Base-by-base conservation (phyloP, 1,140 invertebrate species). In the Mycetomoellerius zeteki region DNA sequence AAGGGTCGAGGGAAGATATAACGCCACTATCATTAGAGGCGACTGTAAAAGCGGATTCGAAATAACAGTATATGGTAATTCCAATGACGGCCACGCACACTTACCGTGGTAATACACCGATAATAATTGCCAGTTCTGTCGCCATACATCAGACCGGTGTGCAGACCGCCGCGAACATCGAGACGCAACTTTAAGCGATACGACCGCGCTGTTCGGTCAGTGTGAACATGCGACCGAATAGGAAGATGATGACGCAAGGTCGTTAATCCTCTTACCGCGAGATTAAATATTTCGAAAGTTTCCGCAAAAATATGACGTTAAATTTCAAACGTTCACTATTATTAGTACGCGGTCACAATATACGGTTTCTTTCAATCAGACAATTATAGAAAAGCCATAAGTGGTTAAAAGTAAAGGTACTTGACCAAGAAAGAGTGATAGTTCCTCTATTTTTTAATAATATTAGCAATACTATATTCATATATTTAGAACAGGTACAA, bases 11-110 rank as follows among this genome's bases (percentile, higher is more conserved):
- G 82, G 62, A 72, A 56, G 88, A 81, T 69, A 56, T 73, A 56
- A 84, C 72, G 85, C 77, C 89, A 85, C 88, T 91, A 87, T 92
- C 91, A 91, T 92, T 92, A 92, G 71, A 81, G 80, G 72, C 86
- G 80, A 86, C 80, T 80, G 91, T 76, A 78, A 92, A 91, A 86
- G 58, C 86, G 77, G 62, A 90, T 82, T 93, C 75, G 78, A 87
- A 89, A 91, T 81, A 93, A 92, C 88, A 89, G 88, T 92, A 89
- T 92, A 93, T 91, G 85, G 87, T 90, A 88, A 92, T 91, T 88
- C 86, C 89, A 84, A 93, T 91, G 91, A 92, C 91, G 89, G 90
- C 87, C 89, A 89, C 84, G 91, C 86, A 91, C 90, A 88, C 88
- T 91, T 85, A 71, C 88, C 73, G 80, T 88, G 58, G 77, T 91